Base-by-base conservation (phyloP, 2,797 vertebrate genomes). In the Stomatorhinus walkeri region DNA sequence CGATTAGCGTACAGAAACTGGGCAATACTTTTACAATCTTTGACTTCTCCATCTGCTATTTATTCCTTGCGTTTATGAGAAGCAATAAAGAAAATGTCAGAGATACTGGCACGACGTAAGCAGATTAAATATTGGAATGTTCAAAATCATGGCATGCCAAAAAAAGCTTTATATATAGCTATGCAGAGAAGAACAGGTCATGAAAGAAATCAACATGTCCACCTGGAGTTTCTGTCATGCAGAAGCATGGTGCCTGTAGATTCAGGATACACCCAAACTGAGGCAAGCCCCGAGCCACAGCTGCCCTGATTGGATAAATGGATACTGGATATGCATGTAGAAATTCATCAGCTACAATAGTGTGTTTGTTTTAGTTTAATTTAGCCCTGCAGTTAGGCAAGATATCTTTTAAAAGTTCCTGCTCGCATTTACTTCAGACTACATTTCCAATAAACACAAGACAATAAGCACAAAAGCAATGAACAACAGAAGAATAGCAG, bases 1-100 rank as follows among this genome's bases (percentile, higher is more conserved):
- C 40, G 40, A 81, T 91, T 89, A 91, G 85, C 40, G 19, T 46
- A 81, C 40, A 81, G 36, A 81, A 81, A 81, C 76, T 81, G 76
- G 76, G 19, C 68, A 46, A 9, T 19, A 81, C 76, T 46, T 46
- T 8, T 22, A 81, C 76, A 19, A 43, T 81, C 19, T 81, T 12
- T 46, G 76, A 81, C 76, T 81, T 81, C 76, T 81, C 76, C 40
- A 46, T 81, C 40, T 46, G 36, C 76, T 46, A 81, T 81, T 81
- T 46, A 81, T 81, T 81, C 76, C 40, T n/a, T 40, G 7, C 19
- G 40, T 81, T 76, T 76, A 76, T 76, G 68, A 36, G 28, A 76
- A 40, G 68, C 14, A 76, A 76, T 76, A 76, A 76, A 76, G 68
- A 76, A 76, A 40, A 76, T 76, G 68, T 36, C 68, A 81, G 76